Conservation (phyloP, 2,113 vertebrate species). For the Bothrops jararaca region DNA sequence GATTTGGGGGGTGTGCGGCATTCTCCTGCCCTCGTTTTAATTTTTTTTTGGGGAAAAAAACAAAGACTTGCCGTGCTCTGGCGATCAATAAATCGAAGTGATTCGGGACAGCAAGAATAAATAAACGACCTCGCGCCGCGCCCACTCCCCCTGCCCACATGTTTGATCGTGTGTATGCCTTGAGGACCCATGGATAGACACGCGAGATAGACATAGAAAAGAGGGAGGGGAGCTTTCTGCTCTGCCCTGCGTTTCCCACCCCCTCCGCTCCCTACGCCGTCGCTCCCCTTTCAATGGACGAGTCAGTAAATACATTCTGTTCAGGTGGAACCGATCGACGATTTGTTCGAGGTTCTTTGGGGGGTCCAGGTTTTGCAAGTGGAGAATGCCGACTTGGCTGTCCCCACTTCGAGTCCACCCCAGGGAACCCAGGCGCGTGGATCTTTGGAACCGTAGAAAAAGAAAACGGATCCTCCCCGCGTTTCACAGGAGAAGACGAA, state of each 20-base stretch:
- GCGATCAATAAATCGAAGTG: too few relatives aligned
- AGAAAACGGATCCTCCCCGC: conserved; percentile 19
- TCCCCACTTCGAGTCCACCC: conserved; percentile 27
- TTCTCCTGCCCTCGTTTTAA: background rate
- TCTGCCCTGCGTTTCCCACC: too few relatives aligned
- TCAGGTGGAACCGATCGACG: conserved; percentile 61
- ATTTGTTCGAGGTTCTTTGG: conserved; percentile 33
- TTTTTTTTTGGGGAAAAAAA: background rate
- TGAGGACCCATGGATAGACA: background rate
- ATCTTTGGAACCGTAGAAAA: background rate
- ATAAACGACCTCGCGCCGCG: too few relatives aligned
- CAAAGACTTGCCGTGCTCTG: background rate
- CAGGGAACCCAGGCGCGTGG: conserved; percentile 40
- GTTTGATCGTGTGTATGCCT: too few relatives aligned
- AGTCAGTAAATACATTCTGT: conserved; percentile 49
- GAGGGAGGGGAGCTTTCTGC: background rate
- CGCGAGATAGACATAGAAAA: background rate
- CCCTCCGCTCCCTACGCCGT: background rate
- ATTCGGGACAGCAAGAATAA: background rate
- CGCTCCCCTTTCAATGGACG: conserved; percentile 55
- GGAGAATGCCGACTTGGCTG: conserved; percentile 36
- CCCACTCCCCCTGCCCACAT: background rate
- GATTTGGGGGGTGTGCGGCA: background rate
- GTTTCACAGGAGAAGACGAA: background rate
- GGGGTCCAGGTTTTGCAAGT: conserved; percentile 53